Evolutionary conservation across 2,797 vertebrate genomes (phyloP).

Genomic region (Labeo calbasu): DNA sequence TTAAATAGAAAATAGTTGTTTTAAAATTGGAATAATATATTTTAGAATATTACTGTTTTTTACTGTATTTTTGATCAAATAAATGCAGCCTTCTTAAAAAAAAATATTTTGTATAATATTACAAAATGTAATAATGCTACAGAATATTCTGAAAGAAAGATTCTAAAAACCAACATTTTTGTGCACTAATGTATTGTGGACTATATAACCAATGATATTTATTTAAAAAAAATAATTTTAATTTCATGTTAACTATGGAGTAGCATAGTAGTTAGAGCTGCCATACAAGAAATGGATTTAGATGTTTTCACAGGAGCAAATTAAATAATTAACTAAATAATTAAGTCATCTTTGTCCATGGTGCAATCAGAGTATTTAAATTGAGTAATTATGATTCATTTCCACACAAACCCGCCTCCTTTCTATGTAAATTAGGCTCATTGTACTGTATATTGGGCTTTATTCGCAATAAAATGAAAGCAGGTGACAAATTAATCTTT

Average conservation of each 20-base stretch:
- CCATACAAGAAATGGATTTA: not conserved
- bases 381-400: not conserved
- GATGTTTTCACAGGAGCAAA: not conserved
- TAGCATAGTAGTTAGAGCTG: not conserved
- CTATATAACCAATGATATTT: not conserved
- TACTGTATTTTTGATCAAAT: not conserved
- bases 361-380: slow-evolving; percentile 9
- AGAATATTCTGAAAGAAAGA: not conserved
- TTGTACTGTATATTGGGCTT: not conserved
- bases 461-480: not conserved
- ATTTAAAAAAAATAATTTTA: not conserved
- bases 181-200: not conserved
- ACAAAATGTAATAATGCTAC: not conserved
- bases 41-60: not conserved
- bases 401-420: not conserved
- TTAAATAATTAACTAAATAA: not conserved
- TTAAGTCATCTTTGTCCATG: not conserved
- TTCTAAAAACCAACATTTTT: not conserved
- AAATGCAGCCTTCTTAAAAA: not conserved
- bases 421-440: not conserved
- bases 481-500: slow-evolving; percentile 7
- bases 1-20: not conserved
- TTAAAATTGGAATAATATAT: not conserved
- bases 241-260: not conserved
- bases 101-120: too few relatives aligned